Evolutionary conservation across 2,797 vertebrate species (phyloP).

Genomic region (Carcharodon carcharias): DNA sequence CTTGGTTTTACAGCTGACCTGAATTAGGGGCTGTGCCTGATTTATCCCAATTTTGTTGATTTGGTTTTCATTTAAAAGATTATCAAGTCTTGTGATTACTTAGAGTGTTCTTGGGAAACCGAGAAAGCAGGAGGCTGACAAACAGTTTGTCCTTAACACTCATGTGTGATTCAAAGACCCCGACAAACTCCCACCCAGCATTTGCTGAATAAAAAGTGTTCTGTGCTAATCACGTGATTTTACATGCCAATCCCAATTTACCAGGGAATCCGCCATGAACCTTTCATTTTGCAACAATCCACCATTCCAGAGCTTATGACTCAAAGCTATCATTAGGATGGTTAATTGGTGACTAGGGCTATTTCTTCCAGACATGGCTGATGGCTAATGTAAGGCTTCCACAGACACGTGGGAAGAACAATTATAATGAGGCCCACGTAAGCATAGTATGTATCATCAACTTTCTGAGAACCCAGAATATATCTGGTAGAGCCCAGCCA

Average conservation of each 20-base stretch:
- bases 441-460: not conserved
- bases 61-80: too few species aligned
- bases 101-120: too few species aligned
- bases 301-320: not conserved
- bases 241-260: not conserved
- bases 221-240: not conserved
- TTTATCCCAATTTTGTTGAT: too few species aligned
- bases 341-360: not conserved
- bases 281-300: not conserved
- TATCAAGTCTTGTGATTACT: too few species aligned
- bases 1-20: too few species aligned
- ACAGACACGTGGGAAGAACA: not conserved
- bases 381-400: not conserved
- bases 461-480: not conserved
- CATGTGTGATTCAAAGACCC: not conserved
- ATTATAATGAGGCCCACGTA: not conserved
- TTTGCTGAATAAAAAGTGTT: not conserved
- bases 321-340: not conserved
- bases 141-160: not conserved
- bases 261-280: not conserved
- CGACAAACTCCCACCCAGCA: not conserved
- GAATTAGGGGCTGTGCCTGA: too few species aligned
- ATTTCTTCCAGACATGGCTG: not conserved
- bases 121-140: too few species aligned
- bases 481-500: not conserved